Conservation (phyloP, 2,888 invertebrate genomes). For the Ashinkailepas kermadecensis region DNA sequence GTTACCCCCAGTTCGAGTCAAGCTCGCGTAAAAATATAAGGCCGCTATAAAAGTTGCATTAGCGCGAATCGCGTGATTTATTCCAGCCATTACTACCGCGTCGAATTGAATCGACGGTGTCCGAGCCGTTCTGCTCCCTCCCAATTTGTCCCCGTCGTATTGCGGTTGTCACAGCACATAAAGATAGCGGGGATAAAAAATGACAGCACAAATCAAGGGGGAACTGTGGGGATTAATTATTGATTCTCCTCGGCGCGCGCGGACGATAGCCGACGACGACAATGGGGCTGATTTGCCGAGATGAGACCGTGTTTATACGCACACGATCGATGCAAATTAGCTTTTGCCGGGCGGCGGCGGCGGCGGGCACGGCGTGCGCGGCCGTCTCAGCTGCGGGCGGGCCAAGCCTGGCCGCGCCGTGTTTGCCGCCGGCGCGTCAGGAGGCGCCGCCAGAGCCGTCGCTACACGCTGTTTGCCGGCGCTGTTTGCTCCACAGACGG, state of each 20-base stretch:
- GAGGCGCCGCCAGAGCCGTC: background rate
- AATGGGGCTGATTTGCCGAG: slow-evolving; percentile 18
- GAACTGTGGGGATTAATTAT: slow-evolving; percentile 18
- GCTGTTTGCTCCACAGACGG: background rate
- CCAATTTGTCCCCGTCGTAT: slow-evolving; percentile 17
- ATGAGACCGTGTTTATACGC: slow-evolving; percentile 21
- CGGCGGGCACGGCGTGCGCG: background rate
- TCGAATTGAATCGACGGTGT: slow-evolving; percentile 13
- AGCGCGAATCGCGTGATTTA: slow-evolving; percentile 14
- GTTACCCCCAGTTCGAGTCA: background rate
- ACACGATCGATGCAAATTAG: slow-evolving; percentile 23
- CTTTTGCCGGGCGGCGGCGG: background rate
- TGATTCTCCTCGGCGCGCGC: slow-evolving; percentile 1
- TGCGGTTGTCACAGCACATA: slow-evolving; percentile 22
- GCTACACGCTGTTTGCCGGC: slow-evolving; percentile 14
- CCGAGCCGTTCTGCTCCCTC: background rate
- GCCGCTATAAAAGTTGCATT: slow-evolving; percentile 7
- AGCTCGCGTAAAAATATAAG: background rate
- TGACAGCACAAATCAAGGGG: slow-evolving; percentile 20
- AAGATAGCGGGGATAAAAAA: slow-evolving; percentile 20
- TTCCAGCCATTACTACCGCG: background rate
- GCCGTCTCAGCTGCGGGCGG: no score
- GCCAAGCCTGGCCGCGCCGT: no score
- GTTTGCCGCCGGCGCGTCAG: background rate
- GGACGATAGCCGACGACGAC: slow-evolving; percentile 12